Evolutionary conservation across 2,888 invertebrate species (phyloP).

Genomic region (Liopterus haemorrhoidalis): DNA sequence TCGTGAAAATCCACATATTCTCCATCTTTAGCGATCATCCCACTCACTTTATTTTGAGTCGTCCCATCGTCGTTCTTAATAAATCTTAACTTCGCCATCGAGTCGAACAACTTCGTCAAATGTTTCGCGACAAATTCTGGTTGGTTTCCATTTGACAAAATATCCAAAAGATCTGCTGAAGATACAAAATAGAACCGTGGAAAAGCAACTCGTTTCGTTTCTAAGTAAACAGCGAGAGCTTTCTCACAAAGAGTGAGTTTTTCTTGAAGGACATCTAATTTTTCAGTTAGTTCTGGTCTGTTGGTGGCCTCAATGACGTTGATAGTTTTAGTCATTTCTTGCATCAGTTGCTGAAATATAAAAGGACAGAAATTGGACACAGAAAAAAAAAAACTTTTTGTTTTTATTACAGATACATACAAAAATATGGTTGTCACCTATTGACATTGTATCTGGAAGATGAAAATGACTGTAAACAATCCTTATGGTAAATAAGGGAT

Average conservation of each 20-base stretch:
- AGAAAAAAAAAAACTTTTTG: too few species aligned
- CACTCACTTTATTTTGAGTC: constrained; percentile 58
- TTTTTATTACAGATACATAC: too few species aligned
- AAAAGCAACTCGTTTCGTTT: constrained; percentile 92
- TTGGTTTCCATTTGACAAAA: constrained; percentile 92
- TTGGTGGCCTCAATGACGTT: constrained; percentile 92
- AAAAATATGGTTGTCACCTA: too few species aligned
- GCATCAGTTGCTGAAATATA: constrained; percentile 56
- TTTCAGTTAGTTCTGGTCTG: constrained; percentile 70
- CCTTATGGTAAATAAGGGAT: too few species aligned
- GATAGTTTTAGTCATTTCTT: constrained; percentile 70
- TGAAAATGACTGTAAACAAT: too few species aligned
- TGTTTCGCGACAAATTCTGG: constrained; percentile 84
- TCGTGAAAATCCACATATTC: constrained; percentile 82
- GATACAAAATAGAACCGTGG: constrained; percentile 96
- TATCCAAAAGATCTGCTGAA: constrained; percentile 89
- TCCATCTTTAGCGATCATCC: constrained; percentile 92
- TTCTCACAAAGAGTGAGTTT: constrained; percentile 90
- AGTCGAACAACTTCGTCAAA: constrained; percentile 91
- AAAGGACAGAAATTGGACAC: too few species aligned
- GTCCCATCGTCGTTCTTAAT: constrained; percentile 52
- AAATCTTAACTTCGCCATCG: constrained; percentile 83
- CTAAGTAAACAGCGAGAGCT: constrained; percentile 92
- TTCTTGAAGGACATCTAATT: constrained; percentile 75
- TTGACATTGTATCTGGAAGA: too few species aligned